Evolutionary conservation across 2,888 invertebrate species (phyloP).

Genomic region (Molorchus minor): DNA sequence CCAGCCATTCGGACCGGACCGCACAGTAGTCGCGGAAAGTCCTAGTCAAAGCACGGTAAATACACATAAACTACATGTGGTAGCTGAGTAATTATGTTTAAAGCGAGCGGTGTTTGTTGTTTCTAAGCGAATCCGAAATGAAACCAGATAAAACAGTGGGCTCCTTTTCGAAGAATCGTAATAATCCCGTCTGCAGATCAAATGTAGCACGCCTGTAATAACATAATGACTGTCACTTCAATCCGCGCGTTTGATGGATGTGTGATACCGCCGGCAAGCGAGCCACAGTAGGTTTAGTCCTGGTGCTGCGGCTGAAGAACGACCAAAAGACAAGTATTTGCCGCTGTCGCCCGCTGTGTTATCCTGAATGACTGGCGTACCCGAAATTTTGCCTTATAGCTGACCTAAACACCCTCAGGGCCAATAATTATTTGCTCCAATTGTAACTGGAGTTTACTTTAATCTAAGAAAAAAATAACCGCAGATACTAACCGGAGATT

Average conservation of each 20-base stretch:
- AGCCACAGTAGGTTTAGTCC: slow-evolving; percentile 12
- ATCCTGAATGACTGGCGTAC: no score
- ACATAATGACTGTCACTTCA: slow-evolving; percentile 62
- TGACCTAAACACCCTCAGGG: no score
- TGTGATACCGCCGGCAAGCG: slow-evolving; percentile 38
- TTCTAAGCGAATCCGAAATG: slow-evolving; percentile 57
- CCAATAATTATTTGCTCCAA: no score
- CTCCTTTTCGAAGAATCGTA: slow-evolving; percentile 53
- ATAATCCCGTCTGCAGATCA: slow-evolving; percentile 57
- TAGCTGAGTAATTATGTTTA: slow-evolving; percentile 53
- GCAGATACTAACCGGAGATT: no score
- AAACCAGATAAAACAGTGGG: slow-evolving; percentile 52
- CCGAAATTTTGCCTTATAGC: no score
- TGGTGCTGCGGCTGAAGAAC: no score
- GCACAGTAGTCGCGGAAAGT: slow-evolving; percentile 35
- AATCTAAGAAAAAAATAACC: no score
- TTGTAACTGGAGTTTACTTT: no score
- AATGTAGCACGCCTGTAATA: slow-evolving; percentile 61
- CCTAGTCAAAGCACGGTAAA: slow-evolving; percentile 51
- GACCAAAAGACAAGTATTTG: no score
- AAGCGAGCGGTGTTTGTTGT: slow-evolving; percentile 58
- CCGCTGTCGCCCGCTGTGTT: no score
- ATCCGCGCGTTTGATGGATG: slow-evolving; percentile 56
- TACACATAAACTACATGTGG: slow-evolving; percentile 56
- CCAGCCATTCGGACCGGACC: slow-evolving; percentile 43